Percentiles rank a stretch among this genome's conserved stretches.
phyloP scores from a whole-genome alignment of 2,888 invertebrate genomes.

The Thalpophila matura region DNA sequence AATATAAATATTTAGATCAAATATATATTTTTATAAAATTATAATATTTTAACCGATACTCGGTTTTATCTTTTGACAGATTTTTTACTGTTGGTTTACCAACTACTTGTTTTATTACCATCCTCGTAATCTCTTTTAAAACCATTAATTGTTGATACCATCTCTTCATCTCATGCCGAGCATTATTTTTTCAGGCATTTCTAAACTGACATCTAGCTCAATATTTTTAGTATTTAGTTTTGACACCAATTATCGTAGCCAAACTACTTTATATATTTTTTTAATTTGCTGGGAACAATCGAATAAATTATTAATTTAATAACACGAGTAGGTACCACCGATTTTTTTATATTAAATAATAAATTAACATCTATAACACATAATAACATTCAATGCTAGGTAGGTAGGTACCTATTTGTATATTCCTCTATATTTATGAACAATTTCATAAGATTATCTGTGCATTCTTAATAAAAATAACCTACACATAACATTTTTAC shows the following conservation, averaged over 20 bases:
- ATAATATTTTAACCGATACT: too few relatives aligned
- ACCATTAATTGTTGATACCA: too few relatives aligned
- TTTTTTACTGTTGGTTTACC: background rate
- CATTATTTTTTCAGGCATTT: too few relatives aligned
- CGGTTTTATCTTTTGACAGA: background rate
- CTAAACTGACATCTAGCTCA: too few relatives aligned
- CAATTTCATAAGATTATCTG: background rate
- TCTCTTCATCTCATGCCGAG: too few relatives aligned
- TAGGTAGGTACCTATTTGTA: background rate
- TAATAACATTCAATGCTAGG: conserved; percentile 1
- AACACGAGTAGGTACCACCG: conserved; percentile 5
- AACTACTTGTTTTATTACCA: too few relatives aligned
- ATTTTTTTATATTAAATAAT: background rate
- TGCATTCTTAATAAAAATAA: conserved; percentile 25
- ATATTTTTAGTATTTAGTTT: too few relatives aligned
- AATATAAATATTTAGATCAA: too few relatives aligned
- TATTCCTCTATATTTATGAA: background rate
- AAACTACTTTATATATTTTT: background rate
- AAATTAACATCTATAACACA: background rate
- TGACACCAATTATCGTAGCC: background rate
- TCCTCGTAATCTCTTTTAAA: too few relatives aligned
- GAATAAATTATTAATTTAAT: background rate
- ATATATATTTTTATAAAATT: too few relatives aligned
- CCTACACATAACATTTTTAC: background rate
- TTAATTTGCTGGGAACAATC: conserved; percentile 8